Evolutionary conservation across 2,797 vertebrate genomes (phyloP), one percentile per base, ranked within the genome.

Genomic region (Arnoldichthys spilopterus): DNA sequence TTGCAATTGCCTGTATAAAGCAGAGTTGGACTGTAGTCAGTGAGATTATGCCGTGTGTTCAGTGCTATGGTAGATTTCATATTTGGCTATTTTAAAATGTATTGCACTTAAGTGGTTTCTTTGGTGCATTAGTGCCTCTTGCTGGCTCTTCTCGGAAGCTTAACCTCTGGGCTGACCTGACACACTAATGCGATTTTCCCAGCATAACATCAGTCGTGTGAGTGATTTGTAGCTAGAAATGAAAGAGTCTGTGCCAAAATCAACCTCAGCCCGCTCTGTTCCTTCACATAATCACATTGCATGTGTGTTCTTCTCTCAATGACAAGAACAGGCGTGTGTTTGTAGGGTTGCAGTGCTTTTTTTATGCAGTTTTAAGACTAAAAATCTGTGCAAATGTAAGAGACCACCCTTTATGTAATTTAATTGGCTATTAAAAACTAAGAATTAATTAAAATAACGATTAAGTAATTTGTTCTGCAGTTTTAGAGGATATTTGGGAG

Each of bases 161-260:
- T 40, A 66, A 75, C 13, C 72, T 37, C 37, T 51, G 56, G 64
- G 40, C 53, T 79, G 61, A 74, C 37, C 74, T 32, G 66, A 59
- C 30, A 61, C 77, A 72, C 51, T 80, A 49, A 22, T 77, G 74
- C 45, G 56, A 49, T 64, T 78, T 81, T 81, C 62, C 76, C 84
- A 78, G 62, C 71, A 61, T 64, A 45, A 64, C 81, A 76, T 83
- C 56, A 83, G 68, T 16, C 12, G 66, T 73, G 62, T 34, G 2
- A 12, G 72, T 80, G 67, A 80, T 80, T 76, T 80, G 79, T 80
- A 71, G 72, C 61, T 80, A 22, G 45, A 71, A 70, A 49, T 76
- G 34, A 24, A 71, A 53, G 43, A 76, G 64, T 22, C 34, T 80
- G 28, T 61, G 73, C 73, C 79, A 76, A 72, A 67, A 66, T 72